Evolutionary conservation across 2,888 invertebrate genomes (phyloP), one percentile per base, ranked within the genome.

Genomic region (Synergus itoensis): DNA sequence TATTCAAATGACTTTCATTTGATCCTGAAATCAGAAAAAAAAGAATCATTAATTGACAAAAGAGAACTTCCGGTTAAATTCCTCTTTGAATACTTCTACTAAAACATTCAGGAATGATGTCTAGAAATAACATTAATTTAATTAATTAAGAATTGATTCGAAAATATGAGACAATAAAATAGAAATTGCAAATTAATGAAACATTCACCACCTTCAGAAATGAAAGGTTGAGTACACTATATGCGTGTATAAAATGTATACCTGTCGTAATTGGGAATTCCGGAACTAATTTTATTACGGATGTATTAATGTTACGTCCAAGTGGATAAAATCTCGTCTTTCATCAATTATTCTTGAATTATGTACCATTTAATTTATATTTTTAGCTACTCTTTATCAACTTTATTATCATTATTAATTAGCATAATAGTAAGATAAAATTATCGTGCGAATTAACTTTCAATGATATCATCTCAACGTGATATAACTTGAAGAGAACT

Each of bases 261-360:
- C 21, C 28, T 36, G 14, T 48, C 28, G 28, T 36, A 36, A 73
- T 36, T n/a, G 48, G 73, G 9, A 73, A 73, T 73, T 48, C 36
- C 36, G n/a, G 36, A 73, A 73, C 36, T 73, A 36, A 53, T 48
- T 73, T 48, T 41, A 67, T 48, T 5, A 14, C 48, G 48, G 48
- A 16, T 16, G 48, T 48, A 48, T 48, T 48, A 48, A 48, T 48
- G 16, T 45, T 45, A 45, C 5, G 48, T 48, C 48, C 16, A 48
- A 16, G 48, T 16, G 12, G 14, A 45, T 4, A 45, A 45, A 45
- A 45, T 28, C 28, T 28, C 1, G 14, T 4, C 0, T 5, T 16
- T 45, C 14, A 45, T 43, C 43, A 43, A 43, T 45, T 16, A 45
- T 45, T 45, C 4, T 45, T 45, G 45, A 45, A 3, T 14, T 4